A percentile compares a stretch with the other conserved stretches of the same genome.
Evolutionary conservation across 2,888 invertebrate genomes (phyloP).

Genomic region (Stenchaetothrips biformis): DNA sequence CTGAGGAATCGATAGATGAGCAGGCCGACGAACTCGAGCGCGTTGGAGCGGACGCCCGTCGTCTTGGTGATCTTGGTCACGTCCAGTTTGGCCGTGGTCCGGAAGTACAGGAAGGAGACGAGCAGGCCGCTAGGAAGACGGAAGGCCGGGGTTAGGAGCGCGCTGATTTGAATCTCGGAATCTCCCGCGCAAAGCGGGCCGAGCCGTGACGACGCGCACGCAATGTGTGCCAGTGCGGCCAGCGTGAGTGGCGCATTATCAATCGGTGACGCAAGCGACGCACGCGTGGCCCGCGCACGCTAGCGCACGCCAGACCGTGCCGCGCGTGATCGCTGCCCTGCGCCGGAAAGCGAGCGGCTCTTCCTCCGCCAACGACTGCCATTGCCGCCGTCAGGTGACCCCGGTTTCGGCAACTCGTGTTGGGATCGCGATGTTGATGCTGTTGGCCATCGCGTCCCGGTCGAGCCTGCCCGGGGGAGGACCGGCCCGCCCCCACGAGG

Average conservation of each 20-base stretch:
- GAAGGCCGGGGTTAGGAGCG: not conserved
- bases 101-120: conserved; percentile 65
- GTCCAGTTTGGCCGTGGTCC: conserved; percentile 55
- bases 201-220: not conserved
- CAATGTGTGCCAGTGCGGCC: not conserved
- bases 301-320: not conserved
- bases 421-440: too few relatives aligned
- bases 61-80: conserved; percentile 39
- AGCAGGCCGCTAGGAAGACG: conserved; percentile 58
- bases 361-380: too few relatives aligned
- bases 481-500: too few relatives aligned
- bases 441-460: too few relatives aligned
- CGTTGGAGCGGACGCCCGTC: conserved; percentile 42
- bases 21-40: conserved; percentile 51
- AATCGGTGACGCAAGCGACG: not conserved
- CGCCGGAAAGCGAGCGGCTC: too few relatives aligned
- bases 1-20: conserved; percentile 57
- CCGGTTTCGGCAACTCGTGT: too few relatives aligned
- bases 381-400: too few relatives aligned
- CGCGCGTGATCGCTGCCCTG: not conserved
- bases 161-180: not conserved
- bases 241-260: not conserved
- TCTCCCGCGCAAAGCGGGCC: too few relatives aligned
- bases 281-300: not conserved
- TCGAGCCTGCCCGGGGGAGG: too few relatives aligned